Base-by-base conservation (phyloP, 2,888 invertebrate genomes). In the Germaria angustata region DNA sequence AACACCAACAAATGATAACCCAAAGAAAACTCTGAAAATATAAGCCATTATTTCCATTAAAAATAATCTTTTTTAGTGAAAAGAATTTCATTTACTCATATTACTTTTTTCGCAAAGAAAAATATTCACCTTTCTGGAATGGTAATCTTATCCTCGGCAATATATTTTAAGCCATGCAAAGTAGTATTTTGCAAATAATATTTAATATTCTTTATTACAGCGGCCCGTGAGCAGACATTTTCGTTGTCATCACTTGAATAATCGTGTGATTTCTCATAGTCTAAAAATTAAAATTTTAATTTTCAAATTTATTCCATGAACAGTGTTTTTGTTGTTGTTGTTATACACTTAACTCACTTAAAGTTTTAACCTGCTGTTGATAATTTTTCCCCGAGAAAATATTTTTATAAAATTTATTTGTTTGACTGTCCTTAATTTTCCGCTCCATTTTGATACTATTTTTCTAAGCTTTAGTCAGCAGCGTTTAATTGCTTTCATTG, bases 151-250 rank as follows among this genome's bases (percentile, higher is more conserved):
- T 88, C 88, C 79, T 91, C 90, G 0, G 96, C 96, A 28, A 96
- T 93, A 86, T 96, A 96, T 87, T 95, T 93, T 8, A 96, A 92
- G 0, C 96, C 96, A 87, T 96, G 96, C 36, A 96, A 90, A 0
- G 95, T 95, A 17, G 95, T 94, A 41, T 94, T 94, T 36, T 93
- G 90, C 53, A 95, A 92, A 87, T 95, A 95, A 68, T 94, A 93
- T 49, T 93, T 91, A 0, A 94, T 84, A 85, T 93, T 93, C 59
- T 80, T 86, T 44, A 87, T 88, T 1, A 87, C 84, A 1, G 88
- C 84, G n/a, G 85, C 85, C 1, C 84, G 76, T 32, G 86, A 86
- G 46, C 88, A 89, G 2, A 88, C 59, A 2, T 77, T 66, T 4
- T 86, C 83, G 8, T 51, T 24, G 13, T 66, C 24, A 24, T 83